A percentile compares a stretch with the other conserved stretches of the same genome.
Evolutionary conservation across 2,113 vertebrate genomes (phyloP).

Genomic region (Crocuta crocuta): DNA sequence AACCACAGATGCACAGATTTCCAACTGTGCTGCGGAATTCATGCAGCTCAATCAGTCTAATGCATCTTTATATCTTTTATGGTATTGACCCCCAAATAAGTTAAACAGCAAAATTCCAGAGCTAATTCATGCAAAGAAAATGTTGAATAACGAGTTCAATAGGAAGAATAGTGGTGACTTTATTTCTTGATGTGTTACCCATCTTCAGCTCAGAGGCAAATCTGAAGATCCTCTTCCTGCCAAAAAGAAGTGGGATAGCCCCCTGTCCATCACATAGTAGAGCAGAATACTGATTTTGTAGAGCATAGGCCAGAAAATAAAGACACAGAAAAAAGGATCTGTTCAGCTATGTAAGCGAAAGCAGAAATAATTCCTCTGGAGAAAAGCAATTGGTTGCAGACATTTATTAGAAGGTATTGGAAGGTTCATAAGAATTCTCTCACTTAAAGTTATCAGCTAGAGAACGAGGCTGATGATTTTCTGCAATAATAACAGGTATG

Average conservation of each 20-base stretch:
- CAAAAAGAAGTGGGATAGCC: conserved; percentile 62
- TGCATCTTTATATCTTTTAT: not conserved
- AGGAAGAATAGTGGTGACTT: conserved; percentile 57
- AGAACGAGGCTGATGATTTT: not conserved
- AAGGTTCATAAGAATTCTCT: not conserved
- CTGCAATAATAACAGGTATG: not conserved
- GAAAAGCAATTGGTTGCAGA: not conserved
- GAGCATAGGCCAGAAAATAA: conserved; percentile 35
- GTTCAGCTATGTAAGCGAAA: not conserved
- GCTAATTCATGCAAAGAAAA: conserved; percentile 61
- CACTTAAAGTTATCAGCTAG: conserved; percentile 3
- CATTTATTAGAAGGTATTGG: conserved; percentile 14
- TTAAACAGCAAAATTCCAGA: conserved; percentile 22
- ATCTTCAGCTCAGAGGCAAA: conserved; percentile 71
- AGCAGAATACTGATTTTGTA: conserved; percentile 61
- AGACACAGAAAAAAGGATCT: conserved; percentile 41
- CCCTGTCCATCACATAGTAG: conserved; percentile 26
- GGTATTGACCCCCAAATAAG: not conserved
- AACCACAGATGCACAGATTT: not conserved
- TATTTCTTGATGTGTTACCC: conserved; percentile 61
- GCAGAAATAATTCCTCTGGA: not conserved
- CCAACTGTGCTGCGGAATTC: conserved; percentile 2
- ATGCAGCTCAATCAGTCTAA: not conserved
- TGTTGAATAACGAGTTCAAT: conserved; percentile 22
- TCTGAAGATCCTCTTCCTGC: conserved; percentile 57